phyloP scores from a whole-genome alignment of 2,113 vertebrate species.

The Hiodon tergisus region DNA sequence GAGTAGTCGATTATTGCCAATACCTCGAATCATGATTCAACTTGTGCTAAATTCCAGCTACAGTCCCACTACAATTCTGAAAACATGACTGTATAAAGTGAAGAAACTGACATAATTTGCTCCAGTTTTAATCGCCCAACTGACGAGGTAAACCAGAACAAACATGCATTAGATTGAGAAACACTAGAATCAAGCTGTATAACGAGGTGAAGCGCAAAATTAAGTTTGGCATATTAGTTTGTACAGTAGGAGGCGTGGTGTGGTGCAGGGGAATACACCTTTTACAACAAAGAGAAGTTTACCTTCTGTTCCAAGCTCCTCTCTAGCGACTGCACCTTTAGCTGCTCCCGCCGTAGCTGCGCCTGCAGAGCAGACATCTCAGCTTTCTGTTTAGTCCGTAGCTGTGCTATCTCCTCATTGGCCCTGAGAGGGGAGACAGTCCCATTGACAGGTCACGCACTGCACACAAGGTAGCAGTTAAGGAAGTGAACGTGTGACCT shows the following conservation, averaged over 20 bases:
- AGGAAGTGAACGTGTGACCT: too few relatives aligned
- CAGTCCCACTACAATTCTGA: neutral
- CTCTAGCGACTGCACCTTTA: constrained; percentile 79
- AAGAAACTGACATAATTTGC: too few relatives aligned
- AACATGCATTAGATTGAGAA: too few relatives aligned
- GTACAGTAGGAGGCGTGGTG: neutral
- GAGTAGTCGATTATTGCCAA: too few relatives aligned
- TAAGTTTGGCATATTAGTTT: too few relatives aligned
- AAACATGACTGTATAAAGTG: neutral
- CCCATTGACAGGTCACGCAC: neutral
- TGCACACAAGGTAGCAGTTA: neutral
- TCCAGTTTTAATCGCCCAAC: too few relatives aligned
- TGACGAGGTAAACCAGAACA: too few relatives aligned
- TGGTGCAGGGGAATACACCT: too few relatives aligned
- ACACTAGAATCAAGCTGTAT: too few relatives aligned
- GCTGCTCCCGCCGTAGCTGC: constrained; percentile 76
- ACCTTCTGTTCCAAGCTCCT: constrained; percentile 85
- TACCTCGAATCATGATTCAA: too few relatives aligned
- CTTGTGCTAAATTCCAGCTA: too few relatives aligned
- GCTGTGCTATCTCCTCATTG: constrained; percentile 77
- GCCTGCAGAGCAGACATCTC: constrained; percentile 73
- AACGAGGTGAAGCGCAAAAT: too few relatives aligned
- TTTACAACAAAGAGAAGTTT: neutral
- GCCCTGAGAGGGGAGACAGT: constrained; percentile 59
- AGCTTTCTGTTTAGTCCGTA: constrained; percentile 66